These are phyloP conservation scores for Maconellicoccus hirsutus DNA, from an alignment of 1,140 invertebrate genomes.

Conservation along the genomic window DNA sequence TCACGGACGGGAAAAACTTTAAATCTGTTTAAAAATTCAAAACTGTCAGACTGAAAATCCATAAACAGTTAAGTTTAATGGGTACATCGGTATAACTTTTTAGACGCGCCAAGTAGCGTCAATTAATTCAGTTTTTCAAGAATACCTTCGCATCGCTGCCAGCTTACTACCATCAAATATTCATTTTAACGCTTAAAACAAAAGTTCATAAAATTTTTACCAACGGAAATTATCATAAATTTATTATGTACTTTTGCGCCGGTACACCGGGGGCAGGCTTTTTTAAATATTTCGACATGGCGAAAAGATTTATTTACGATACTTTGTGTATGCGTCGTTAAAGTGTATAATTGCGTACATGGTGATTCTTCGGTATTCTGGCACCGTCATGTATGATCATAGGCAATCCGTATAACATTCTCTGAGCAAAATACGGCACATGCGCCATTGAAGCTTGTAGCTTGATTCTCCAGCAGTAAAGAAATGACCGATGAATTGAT, in stretches of 20 bases:
- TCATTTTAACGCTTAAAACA: neutral
- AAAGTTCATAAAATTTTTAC: neutral
- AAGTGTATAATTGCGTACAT: too few species aligned
- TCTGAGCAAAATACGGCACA: too few species aligned
- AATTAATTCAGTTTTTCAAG: constrained; percentile 5
- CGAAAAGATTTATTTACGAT: too few species aligned
- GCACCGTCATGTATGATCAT: too few species aligned
- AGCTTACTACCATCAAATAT: neutral
- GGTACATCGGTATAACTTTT: neutral
- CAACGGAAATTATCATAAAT: neutral
- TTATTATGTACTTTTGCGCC: neutral
- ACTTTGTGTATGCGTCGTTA: too few species aligned
- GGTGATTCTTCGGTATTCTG: too few species aligned
- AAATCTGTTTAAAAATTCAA: neutral
- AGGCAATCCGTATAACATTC: too few species aligned
- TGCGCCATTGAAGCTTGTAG: too few species aligned
- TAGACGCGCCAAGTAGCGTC: constrained; percentile 1
- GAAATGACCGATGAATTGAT: too few species aligned
- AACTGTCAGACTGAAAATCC: neutral
- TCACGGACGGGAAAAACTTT: neutral
- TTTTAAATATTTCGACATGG: neutral
- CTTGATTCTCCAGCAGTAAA: too few species aligned
- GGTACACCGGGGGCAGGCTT: neutral
- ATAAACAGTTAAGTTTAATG: neutral
- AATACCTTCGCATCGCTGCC: neutral